These are phyloP conservation scores for Zaprionus lachaisei DNA, from an alignment of 1,140 invertebrate genomes.

Conservation along the genomic window DNA sequence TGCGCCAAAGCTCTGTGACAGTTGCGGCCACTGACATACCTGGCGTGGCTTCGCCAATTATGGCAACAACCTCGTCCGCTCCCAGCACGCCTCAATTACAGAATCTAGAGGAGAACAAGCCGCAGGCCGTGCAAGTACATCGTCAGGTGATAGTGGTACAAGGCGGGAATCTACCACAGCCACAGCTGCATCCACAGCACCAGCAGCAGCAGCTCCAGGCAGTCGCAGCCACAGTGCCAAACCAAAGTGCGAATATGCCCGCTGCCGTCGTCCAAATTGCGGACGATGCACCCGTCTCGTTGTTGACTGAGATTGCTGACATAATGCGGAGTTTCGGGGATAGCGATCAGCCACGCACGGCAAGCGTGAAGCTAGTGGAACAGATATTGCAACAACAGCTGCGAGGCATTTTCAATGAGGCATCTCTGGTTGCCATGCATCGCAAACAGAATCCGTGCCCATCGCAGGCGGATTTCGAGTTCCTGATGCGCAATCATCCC, in stretches of 20 bases:
- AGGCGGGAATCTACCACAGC: constrained; percentile 42
- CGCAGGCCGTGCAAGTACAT: constrained; percentile 55
- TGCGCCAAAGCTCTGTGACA: constrained; percentile 67
- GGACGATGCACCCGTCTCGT: constrained; percentile 69
- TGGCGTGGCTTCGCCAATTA: constrained; percentile 47
- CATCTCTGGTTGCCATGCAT: constrained; percentile 76
- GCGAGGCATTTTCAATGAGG: constrained; percentile 80
- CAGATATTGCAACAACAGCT: constrained; percentile 83
- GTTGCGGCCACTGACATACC: constrained; percentile 48
- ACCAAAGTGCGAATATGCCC: constrained; percentile 17
- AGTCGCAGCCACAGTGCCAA: not conserved
- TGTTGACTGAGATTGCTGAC: constrained; percentile 80
- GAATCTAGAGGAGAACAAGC: constrained; percentile 60
- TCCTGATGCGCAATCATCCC: constrained; percentile 80
- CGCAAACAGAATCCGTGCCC: constrained; percentile 77
- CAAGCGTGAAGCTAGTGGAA: constrained; percentile 79
- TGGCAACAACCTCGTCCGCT: constrained; percentile 51
- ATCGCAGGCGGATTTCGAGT: constrained; percentile 82
- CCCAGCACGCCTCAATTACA: constrained; percentile 62
- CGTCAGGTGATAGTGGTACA: constrained; percentile 68
- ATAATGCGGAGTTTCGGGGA: constrained; percentile 84
- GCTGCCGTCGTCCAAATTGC: constrained; percentile 28
- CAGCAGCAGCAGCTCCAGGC: constrained; percentile 35
- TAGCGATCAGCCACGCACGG: constrained; percentile 69
- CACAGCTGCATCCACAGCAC: constrained; percentile 45